Evolutionary conservation across 2,113 vertebrate species (phyloP).

Genomic region (Fulmarus glacialis): DNA sequence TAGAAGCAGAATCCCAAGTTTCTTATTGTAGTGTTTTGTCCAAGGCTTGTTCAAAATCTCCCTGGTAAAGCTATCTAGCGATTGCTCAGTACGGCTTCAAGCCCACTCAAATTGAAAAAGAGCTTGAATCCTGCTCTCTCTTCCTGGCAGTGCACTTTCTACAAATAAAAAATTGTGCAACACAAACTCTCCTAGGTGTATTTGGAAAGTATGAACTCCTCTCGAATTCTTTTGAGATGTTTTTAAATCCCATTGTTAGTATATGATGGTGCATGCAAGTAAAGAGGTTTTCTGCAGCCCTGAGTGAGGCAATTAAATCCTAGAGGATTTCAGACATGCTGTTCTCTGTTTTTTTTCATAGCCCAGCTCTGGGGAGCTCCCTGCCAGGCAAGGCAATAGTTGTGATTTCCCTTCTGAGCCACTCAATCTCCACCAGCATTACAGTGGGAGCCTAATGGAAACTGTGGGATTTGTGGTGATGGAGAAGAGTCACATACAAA

Average conservation of each 20-base stretch:
- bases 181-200: background rate
- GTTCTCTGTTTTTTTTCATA: background rate
- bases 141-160: background rate
- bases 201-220: background rate
- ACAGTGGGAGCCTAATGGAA: background rate
- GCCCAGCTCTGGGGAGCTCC: background rate
- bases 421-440: background rate
- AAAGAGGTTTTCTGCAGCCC: background rate
- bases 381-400: background rate
- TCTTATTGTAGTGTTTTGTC: background rate
- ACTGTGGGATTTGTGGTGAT: background rate
- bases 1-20: background rate
- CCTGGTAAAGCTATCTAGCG: background rate
- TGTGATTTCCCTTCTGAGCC: background rate
- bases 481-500: background rate
- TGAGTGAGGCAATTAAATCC: background rate
- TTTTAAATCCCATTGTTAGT: background rate
- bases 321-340: background rate
- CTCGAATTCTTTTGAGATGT: background rate
- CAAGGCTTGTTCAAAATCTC: background rate
- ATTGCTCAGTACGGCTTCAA: background rate
- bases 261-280: background rate
- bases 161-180: background rate
- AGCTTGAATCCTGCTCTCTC: background rate
- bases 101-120: background rate